Evolutionary conservation across 2,888 invertebrate genomes (phyloP).

Genomic region (Eumerus sabulonum): DNA sequence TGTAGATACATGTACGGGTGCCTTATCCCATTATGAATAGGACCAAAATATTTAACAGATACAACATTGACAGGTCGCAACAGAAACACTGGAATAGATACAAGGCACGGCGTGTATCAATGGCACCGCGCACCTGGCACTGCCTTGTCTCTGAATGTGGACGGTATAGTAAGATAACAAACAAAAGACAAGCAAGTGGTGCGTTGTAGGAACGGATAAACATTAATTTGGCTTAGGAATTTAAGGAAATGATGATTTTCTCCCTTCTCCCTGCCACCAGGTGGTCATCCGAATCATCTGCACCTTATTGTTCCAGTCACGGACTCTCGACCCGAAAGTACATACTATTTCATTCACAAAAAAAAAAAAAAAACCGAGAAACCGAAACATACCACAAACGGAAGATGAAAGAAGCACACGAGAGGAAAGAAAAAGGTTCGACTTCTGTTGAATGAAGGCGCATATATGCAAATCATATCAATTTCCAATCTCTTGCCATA

Average conservation of each 20-base stretch:
- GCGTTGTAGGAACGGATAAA: slow-evolving; percentile 53
- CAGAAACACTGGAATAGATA: neutral
- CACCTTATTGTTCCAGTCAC: slow-evolving; percentile 33
- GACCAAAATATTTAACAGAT: slow-evolving; percentile 30
- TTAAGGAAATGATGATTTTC: slow-evolving; percentile 50
- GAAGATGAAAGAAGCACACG: neutral
- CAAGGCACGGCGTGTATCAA: slow-evolving; percentile 34
- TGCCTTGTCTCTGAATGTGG: slow-evolving; percentile 17
- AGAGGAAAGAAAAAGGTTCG: neutral
- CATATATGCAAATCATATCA: slow-evolving; percentile 62
- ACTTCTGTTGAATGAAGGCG: slow-evolving; percentile 53
- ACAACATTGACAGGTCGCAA: neutral
- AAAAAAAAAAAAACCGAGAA: too few relatives aligned
- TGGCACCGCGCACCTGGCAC: slow-evolving; percentile 61
- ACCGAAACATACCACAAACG: too few relatives aligned
- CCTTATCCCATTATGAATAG: slow-evolving; percentile 67
- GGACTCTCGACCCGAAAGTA: neutral
- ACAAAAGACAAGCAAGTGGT: slow-evolving; percentile 24
- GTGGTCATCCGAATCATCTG: slow-evolving; percentile 48
- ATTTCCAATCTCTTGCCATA: slow-evolving; percentile 40
- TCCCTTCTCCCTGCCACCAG: slow-evolving; percentile 36
- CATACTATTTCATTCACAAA: slow-evolving; percentile 56
- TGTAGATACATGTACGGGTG: slow-evolving; percentile 59
- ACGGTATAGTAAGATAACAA: slow-evolving; percentile 35
- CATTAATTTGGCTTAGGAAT: slow-evolving; percentile 65